A percentile compares a stretch with the other conserved stretches of the same genome.
Evolutionary conservation across 2,888 invertebrate species (phyloP).

Genomic region (Ennomos fuscantarius): DNA sequence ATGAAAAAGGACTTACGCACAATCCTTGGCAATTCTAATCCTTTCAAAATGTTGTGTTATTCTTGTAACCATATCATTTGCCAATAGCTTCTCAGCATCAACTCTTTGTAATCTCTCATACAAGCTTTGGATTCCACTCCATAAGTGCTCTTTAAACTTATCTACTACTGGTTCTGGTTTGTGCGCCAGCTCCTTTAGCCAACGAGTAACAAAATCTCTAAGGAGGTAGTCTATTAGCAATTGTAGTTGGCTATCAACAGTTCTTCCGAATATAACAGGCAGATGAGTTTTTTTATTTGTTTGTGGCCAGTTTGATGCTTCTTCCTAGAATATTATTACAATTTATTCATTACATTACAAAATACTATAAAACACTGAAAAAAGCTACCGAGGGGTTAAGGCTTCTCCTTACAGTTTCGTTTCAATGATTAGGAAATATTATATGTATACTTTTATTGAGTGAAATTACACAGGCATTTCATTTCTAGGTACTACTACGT

Average conservation of each 20-base stretch:
- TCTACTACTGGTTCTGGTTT: constrained; percentile 87
- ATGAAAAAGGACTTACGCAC: constrained; percentile 86
- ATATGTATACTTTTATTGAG: too few species aligned
- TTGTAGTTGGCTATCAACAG: constrained; percentile 93
- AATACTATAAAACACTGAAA: too few species aligned
- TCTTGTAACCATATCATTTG: constrained; percentile 92
- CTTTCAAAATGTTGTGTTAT: constrained; percentile 94
- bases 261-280: constrained; percentile 92
- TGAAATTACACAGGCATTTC: too few species aligned
- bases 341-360: too few species aligned
- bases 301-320: constrained; percentile 71
- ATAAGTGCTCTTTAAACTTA: constrained; percentile 91
- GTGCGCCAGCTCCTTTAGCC: constrained; percentile 89
- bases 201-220: constrained; percentile 91
- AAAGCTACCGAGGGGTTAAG: too few species aligned
- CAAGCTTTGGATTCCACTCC: constrained; percentile 91
- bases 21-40: constrained; percentile 90
- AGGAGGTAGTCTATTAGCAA: constrained; percentile 92
- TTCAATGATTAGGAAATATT: too few species aligned
- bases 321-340: constrained; percentile 57
- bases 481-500: constrained; percentile 24
- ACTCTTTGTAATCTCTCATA: constrained; percentile 90
- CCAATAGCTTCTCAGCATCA: constrained; percentile 93
- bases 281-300: constrained; percentile 82
- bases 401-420: too few species aligned